Base-by-base conservation (phyloP, 2,888 invertebrate genomes). In the Eupithecia inturbata region DNA sequence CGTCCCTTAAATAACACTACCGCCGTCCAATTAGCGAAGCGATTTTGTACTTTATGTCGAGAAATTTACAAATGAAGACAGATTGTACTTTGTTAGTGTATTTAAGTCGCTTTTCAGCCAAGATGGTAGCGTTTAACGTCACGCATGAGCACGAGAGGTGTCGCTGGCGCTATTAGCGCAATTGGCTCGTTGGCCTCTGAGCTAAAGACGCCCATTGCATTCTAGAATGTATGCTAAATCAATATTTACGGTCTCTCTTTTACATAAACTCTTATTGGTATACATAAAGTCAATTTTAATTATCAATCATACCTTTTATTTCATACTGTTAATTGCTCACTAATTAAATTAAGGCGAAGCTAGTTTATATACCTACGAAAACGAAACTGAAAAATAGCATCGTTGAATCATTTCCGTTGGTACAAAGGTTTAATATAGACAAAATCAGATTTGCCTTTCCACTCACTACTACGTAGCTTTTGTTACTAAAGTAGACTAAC, bases 91-190 rank as follows among this genome's bases (percentile, higher is more conserved):
- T 78, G 71, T 74, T 71, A 68, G 70, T 77, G 83, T 82, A 81
- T 82, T 86, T 91, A 84, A 83, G 89, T 72, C 84, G 83, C 89
- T 87, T 88, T 68, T 62, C 73, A 78, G 87, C 84, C 78, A 82
- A 79, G 80, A 82, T 81, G 81, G 81, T 77, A 80, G 77, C 83
- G 82, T 88, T 91, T 90, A 90, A 88, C 89, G 91, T 92, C 92
- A 91, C 92, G 91, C 91, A 91, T 90, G 90, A 85, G 85, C 89
- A 90, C 84, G 87, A 92, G 92, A 93, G 92, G 93, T 93, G 93
- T 92, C 92, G 90, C 89, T 90, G 88, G 84, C 83, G 90, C 92
- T 94, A 94, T 94, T 94, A 94, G 91, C 87, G 91, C 93, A 94
- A 94, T 94, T 94, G 94, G 94, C 92, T 91, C 90, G 90, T 89